phyloP scores from a whole-genome alignment of 1,140 invertebrate species.

The Meloidogyne chitwoodi region DNA sequence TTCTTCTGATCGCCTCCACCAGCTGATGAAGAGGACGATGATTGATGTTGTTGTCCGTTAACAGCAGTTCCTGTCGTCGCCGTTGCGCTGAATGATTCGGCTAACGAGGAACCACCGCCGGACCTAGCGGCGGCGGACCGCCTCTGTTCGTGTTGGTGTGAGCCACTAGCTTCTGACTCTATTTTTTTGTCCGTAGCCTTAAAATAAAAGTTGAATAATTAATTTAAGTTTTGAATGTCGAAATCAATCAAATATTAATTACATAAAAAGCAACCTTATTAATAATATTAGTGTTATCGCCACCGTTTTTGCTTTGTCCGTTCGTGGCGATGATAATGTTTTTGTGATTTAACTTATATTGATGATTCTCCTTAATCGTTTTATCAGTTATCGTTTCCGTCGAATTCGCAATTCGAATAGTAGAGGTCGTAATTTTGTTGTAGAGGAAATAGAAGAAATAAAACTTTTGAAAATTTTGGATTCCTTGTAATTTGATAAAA shows the following conservation, averaged over 20 bases:
- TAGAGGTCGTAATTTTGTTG: background rate
- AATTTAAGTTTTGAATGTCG: no score
- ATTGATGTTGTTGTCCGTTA: background rate
- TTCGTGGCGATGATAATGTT: background rate
- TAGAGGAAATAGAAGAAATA: background rate
- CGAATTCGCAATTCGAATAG: background rate
- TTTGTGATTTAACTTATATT: background rate
- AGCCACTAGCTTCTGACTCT: background rate
- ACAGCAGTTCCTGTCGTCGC: background rate
- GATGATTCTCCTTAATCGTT: background rate
- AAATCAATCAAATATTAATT: no score
- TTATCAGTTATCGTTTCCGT: background rate
- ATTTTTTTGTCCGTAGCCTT: background rate
- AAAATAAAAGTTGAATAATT: background rate
- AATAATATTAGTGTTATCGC: background rate
- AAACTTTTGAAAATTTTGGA: background rate
- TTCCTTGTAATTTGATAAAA: background rate
- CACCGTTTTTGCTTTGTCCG: background rate
- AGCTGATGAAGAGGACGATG: background rate
- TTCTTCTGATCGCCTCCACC: background rate
- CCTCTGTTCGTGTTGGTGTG: slow-evolving; percentile 8
- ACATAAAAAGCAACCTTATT: background rate
- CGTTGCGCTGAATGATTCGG: background rate
- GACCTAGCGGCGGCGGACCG: background rate
- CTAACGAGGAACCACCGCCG: background rate